Percentiles rank a stretch among this genome's conserved stretches.
phyloP scores from a whole-genome alignment of 1,140 invertebrate genomes.

The Euwallacea fornicatus region DNA sequence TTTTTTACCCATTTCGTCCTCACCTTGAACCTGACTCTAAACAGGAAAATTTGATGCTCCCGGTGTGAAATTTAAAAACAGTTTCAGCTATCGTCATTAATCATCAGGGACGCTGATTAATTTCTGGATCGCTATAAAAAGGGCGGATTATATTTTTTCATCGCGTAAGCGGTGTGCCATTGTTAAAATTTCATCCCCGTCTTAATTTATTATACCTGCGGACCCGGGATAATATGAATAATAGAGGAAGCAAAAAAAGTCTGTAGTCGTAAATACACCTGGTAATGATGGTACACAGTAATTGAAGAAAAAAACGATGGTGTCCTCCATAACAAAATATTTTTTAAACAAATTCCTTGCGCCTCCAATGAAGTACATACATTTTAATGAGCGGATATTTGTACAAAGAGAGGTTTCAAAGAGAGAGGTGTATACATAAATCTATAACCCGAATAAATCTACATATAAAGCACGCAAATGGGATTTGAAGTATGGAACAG shows the following conservation, averaged over 20 bases:
- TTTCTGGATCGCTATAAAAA: conserved; percentile 9
- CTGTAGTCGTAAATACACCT: too few species aligned
- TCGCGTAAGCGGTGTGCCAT: conserved; percentile 11
- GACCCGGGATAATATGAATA: too few species aligned
- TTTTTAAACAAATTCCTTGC: not conserved
- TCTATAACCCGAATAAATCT: conserved; percentile 20
- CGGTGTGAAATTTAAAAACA: conserved; percentile 7
- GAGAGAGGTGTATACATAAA: conserved; percentile 6
- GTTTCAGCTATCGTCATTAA: conserved; percentile 11
- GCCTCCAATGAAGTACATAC: not conserved
- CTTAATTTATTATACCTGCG: conserved; percentile 10
- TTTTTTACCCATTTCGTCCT: too few species aligned
- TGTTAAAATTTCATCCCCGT: conserved; percentile 20
- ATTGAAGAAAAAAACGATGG: not conserved
- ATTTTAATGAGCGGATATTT: conserved; percentile 19
- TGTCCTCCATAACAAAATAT: not conserved
- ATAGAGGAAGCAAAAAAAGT: too few species aligned
- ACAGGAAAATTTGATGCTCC: too few species aligned
- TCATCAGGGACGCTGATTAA: conserved; percentile 16
- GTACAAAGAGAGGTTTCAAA: conserved; percentile 5
- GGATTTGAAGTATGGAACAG: conserved; percentile 19
- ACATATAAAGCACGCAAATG: conserved; percentile 20
- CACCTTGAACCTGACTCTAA: too few species aligned
- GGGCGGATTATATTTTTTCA: conserved; percentile 8
- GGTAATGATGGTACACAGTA: too few species aligned